Evolutionary conservation across 2,888 invertebrate genomes (phyloP), one percentile per base, ranked within the genome.

Genomic region (Zaprionus bogoriensis): DNA sequence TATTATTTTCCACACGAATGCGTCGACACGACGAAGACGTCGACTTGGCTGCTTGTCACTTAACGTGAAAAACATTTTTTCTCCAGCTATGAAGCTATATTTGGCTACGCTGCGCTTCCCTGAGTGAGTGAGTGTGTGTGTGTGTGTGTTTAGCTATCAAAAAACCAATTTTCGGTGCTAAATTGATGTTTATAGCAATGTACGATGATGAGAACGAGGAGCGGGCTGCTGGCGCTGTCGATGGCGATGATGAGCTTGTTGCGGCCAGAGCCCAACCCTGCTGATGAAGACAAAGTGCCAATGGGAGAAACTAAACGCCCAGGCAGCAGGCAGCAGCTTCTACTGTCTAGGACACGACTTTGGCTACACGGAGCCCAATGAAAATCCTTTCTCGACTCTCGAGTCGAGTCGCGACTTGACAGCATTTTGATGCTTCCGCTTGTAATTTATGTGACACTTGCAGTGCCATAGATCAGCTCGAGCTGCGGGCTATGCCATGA

Each of bases 401-500:
- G 50, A 51, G 38, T 60, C 7, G 14, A 42, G 58, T 45, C n/a
- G 19, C n/a, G 23, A 28, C 72, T 85, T 78, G 69, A 85, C 79
- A 81, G 77, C 86, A 66, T 81, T 81, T 82, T 87, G 87, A 82
- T 86, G 82, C 80, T 82, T 82, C 77, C 87, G 80, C 67, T 82
- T 73, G 82, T 86, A 87, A 87, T 82, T 82, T 87, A 82, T 82
- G 84, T 79, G 82, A 86, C 82, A 87, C 87, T 82, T 82, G 86
- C 86, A 82, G 70, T 67, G 65, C 60, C 74, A 75, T 87, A 75
- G 82, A 87, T 87, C 87, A 87, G 41, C n/a, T 17, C 20, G 14
- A 62, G 87, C 84, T 63, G 63, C 50, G 63, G 84, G 73, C 65
- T 41, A 66, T 60, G 61, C 20, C 53, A 63, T 55, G 60, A 55